These are phyloP conservation scores for Dendrolimus pini DNA, from an alignment of 2,888 invertebrate species.

Conservation along the genomic window DNA sequence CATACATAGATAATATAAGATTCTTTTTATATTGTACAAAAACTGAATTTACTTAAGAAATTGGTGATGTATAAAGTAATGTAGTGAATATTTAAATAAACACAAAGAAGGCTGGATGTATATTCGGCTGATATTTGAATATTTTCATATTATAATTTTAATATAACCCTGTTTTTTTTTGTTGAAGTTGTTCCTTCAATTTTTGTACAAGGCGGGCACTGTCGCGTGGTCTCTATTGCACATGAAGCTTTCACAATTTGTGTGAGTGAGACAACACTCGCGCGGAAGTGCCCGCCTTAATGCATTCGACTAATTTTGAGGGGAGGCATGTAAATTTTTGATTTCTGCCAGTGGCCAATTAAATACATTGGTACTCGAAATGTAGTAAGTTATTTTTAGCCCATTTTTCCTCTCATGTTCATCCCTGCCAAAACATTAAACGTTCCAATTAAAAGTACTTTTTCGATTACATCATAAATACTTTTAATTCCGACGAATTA, in stretches of 20 bases:
- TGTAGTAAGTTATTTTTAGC: conserved; percentile 56
- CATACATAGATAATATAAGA: conserved; percentile 67
- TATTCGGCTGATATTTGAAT: conserved; percentile 73
- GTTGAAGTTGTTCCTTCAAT: conserved; percentile 68
- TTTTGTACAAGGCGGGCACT: conserved; percentile 55
- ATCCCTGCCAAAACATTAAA: no score
- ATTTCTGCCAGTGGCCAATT: conserved; percentile 75
- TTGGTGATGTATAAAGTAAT: conserved; percentile 77
- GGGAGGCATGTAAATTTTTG: conserved; percentile 66
- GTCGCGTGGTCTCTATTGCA: conserved; percentile 23
- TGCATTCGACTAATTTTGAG: conserved; percentile 50
- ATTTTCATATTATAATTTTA: conserved; percentile 77
- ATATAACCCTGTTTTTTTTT: conserved; percentile 75
- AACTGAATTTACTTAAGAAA: conserved; percentile 77
- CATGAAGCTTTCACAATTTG: background rate
- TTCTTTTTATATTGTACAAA: conserved; percentile 78
- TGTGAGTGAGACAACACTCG: conserved; percentile 7
- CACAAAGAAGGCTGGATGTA: conserved; percentile 71
- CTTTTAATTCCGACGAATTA: no score
- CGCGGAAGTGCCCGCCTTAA: conserved; percentile 39
- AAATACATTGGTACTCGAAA: conserved; percentile 72
- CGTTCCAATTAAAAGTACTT: no score
- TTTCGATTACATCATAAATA: no score
- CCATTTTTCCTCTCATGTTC: background rate
- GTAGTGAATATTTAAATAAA: conserved; percentile 76